Evolutionary conservation across 2,888 invertebrate species (phyloP), one percentile per base, ranked within the genome.

Genomic region (Drosophila yooni): DNA sequence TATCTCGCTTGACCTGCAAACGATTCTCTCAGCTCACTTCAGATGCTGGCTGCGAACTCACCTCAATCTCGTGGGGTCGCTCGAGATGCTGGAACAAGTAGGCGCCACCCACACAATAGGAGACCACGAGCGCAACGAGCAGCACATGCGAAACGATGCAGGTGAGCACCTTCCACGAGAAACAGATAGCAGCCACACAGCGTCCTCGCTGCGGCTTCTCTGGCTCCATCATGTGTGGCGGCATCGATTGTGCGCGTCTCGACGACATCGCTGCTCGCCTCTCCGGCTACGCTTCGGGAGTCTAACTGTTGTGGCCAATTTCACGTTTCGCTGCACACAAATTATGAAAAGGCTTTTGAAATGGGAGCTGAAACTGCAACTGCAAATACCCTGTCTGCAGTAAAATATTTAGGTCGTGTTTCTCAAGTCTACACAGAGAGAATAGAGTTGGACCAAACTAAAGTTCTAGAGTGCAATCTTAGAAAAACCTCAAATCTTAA

Each of bases 141-240:
- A 97, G 96, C 89, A 98, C 96, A 94, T 98, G 98, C 0, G 97
- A 97, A 91, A 98, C 96, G 82, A 98, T 94, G 93, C 97, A 98
- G 63, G 97, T 96, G 92, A 96, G 95, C 52, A 97, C 95, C 93
- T 96, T 96, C 96, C 97, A 97, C 52, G 96, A 93, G 69, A 93
- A 91, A 66, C 93, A 93, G 72, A 93, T 92, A 70, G 91, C 91
- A 4, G 92, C 83, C 63, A 92, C 87, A 67, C 93, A 93, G 71
- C 91, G 90, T 51, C 93, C 91, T 25, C 93, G 91, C 48, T 87
- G 72, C 60, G 91, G 92, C 70, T 92, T 93, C 6, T 59, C 67
- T 33, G 87, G 82, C 56, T 92, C 91, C 78, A 91, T 43, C 88
- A 92, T 91, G 78, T 91, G 91, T 38, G 92, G 81, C 60, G 93